These are phyloP conservation scores for Calidris pygmaea DNA, from an alignment of 2,113 vertebrate genomes.

Conservation along the genomic window DNA sequence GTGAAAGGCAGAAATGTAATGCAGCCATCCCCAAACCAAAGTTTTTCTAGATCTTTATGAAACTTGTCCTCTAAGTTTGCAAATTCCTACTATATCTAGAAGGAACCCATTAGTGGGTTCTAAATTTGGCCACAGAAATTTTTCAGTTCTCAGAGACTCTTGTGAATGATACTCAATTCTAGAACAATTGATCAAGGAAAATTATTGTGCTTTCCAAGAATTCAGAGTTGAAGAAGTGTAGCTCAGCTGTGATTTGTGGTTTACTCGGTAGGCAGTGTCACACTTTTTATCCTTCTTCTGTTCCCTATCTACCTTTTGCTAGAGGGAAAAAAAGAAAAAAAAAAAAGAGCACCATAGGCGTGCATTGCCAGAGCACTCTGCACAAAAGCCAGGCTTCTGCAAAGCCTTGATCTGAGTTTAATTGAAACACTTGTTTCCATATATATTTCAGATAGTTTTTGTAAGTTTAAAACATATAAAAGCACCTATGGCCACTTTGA, in stretches of 20 bases:
- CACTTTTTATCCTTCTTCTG: not conserved
- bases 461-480: constrained; percentile 31
- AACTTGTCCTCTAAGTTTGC: not conserved
- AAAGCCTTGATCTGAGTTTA: constrained; percentile 26
- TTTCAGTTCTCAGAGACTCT: not conserved
- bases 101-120: not conserved
- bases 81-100: not conserved
- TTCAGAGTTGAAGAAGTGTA: not conserved
- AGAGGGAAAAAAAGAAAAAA: not conserved
- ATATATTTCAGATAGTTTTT: constrained; percentile 5
- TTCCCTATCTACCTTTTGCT: not conserved
- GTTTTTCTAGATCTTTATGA: not conserved
- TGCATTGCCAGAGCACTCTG: not conserved
- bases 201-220: constrained; percentile 14
- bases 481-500: not conserved
- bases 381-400: not conserved
- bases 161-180: not conserved
- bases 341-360: not conserved
- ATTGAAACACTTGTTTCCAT: constrained; percentile 36
- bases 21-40: not conserved
- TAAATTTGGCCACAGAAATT: not conserved
- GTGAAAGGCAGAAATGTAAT: not conserved
- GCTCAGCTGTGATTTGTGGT: not conserved
- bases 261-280: not conserved
- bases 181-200: not conserved